These are phyloP conservation scores for Hylyphantes graminicola DNA, from an alignment of 1,140 invertebrate species.

Conservation along the genomic window DNA sequence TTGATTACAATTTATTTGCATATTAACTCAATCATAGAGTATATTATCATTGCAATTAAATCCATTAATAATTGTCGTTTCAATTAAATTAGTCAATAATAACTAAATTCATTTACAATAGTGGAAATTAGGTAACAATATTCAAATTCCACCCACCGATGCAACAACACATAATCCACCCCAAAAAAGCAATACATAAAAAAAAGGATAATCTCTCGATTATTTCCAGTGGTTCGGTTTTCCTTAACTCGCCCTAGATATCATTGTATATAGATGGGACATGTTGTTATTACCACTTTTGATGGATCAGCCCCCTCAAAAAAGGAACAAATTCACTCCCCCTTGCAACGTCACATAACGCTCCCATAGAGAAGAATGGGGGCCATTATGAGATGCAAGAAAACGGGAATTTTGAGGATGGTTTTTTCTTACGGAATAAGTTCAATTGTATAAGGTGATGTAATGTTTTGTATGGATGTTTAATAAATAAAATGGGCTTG, in stretches of 20 bases:
- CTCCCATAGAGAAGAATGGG: slow-evolving; percentile 46
- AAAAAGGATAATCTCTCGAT: too few species aligned
- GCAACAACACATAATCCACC: too few species aligned
- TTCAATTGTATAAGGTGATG: slow-evolving; percentile 42
- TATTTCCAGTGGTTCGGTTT: slow-evolving; percentile 22
- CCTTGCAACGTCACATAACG: slow-evolving; percentile 16
- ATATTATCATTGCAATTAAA: too few species aligned
- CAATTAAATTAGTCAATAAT: too few species aligned
- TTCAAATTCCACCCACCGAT: too few species aligned
- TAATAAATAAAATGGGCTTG: too few species aligned
- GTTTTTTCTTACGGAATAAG: slow-evolving; percentile 6
- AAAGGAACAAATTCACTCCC: slow-evolving; percentile 34
- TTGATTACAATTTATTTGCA: too few species aligned
- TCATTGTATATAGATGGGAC: slow-evolving; percentile 47
- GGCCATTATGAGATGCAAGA: slow-evolving; percentile 55
- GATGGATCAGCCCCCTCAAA: slow-evolving; percentile 46
- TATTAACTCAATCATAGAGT: too few species aligned
- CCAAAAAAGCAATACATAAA: too few species aligned
- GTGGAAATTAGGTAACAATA: too few species aligned
- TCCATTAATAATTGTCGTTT: too few species aligned
- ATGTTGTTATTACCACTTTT: slow-evolving; percentile 53
- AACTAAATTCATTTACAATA: too few species aligned
- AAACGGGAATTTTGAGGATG: neutral
- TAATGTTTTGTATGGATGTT: neutral
- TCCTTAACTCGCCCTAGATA: neutral